These are phyloP conservation scores for Hystrix cristata DNA, from an alignment of 2,113 vertebrate species.

Conservation along the genomic window DNA sequence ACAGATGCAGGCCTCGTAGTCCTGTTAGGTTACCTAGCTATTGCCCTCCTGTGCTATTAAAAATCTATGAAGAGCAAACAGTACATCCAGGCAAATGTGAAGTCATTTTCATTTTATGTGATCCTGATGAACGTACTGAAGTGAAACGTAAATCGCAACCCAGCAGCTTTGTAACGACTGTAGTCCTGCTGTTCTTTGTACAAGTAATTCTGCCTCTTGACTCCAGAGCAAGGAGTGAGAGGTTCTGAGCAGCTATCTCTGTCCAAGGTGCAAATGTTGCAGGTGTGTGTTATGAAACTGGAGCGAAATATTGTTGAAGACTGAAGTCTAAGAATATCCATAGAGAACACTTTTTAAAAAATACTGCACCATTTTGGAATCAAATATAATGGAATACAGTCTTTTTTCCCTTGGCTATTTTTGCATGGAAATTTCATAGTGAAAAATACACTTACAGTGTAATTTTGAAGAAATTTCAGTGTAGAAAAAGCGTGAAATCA, in stretches of 20 bases:
- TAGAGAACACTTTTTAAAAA: neutral
- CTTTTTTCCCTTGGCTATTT: neutral
- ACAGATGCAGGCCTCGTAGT: neutral
- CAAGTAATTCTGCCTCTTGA: neutral
- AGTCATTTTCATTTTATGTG: slow-evolving; percentile 52
- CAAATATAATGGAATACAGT: neutral
- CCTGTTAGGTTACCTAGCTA: neutral
- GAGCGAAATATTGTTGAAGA: neutral
- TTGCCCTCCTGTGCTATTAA: neutral
- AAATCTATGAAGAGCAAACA: slow-evolving; percentile 46
- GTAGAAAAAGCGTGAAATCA: neutral
- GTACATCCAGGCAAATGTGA: neutral
- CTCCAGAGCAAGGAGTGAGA: neutral
- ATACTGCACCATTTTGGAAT: neutral
- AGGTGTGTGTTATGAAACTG: neutral
- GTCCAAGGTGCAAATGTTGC: neutral
- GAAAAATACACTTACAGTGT: neutral
- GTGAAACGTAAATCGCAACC: slow-evolving; percentile 30
- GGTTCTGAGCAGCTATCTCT: neutral
- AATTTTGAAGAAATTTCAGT: slow-evolving; percentile 21
- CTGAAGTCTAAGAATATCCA: neutral
- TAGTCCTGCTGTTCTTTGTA: slow-evolving; percentile 5
- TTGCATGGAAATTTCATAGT: slow-evolving; percentile 31
- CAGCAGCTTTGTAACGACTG: slow-evolving; percentile 37
- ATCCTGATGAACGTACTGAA: slow-evolving; percentile 1